These are phyloP conservation scores for Mechanitis messenoides DNA, from an alignment of 2,888 invertebrate genomes.

Conservation along the genomic window DNA sequence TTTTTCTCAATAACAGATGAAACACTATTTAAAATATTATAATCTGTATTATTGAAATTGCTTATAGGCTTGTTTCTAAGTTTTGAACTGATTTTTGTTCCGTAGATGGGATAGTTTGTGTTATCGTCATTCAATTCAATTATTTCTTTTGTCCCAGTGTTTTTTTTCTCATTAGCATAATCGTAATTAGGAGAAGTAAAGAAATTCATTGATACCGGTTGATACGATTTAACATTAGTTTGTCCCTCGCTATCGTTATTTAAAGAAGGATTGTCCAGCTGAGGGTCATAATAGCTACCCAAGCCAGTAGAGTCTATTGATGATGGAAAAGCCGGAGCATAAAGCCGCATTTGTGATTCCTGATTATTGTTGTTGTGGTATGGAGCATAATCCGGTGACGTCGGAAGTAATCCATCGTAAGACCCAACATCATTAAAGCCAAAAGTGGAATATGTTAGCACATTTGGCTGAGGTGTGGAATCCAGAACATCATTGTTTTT, in stretches of 20 bases:
- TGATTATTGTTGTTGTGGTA: constrained; percentile 47
- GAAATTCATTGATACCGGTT: constrained; percentile 46
- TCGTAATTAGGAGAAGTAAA: constrained; percentile 47
- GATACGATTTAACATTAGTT: constrained; percentile 49
- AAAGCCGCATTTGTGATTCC: constrained; percentile 55
- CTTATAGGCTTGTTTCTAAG: constrained; percentile 41
- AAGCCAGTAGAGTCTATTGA: constrained; percentile 52
- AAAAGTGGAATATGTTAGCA: constrained; percentile 66
- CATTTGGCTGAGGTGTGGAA: constrained; percentile 58
- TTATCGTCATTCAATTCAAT: constrained; percentile 40
- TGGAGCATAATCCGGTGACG: constrained; percentile 60
- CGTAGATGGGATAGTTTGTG: constrained; percentile 52
- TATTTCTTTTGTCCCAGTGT: constrained; percentile 37
- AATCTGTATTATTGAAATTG: constrained; percentile 47
- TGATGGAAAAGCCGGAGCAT: constrained; percentile 64
- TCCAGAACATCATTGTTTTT: constrained; percentile 48
- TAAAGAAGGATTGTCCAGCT: constrained; percentile 42
- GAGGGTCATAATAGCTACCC: constrained; percentile 44
- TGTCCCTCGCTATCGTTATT: constrained; percentile 41
- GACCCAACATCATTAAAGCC: constrained; percentile 67
- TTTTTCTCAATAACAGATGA: constrained; percentile 31
- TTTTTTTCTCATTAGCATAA: constrained; percentile 38
- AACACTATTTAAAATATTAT: constrained; percentile 40
- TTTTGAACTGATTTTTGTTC: constrained; percentile 56
- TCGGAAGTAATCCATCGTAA: constrained; percentile 64